Evolutionary conservation across 2,888 invertebrate genomes (phyloP).

Genomic region (Alentia gelatinosa): DNA sequence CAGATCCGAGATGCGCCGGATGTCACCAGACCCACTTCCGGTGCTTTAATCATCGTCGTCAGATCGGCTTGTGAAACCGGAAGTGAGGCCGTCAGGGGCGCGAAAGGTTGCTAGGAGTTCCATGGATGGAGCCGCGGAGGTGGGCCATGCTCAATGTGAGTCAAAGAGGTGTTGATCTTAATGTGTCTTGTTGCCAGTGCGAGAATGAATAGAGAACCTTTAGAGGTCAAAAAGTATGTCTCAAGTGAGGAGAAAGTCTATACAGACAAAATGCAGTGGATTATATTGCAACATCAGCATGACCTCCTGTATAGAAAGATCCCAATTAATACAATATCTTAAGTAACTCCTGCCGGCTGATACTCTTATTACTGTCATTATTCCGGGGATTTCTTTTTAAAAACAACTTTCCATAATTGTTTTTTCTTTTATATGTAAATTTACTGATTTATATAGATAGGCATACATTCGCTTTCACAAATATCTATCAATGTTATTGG

Average conservation of each 20-base stretch:
- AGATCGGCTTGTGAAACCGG: background rate
- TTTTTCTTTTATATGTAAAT: no score
- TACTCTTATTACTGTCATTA: no score
- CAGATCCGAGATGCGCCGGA: constrained; percentile 38
- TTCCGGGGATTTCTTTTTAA: no score
- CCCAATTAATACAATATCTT: no score
- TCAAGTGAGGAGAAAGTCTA: background rate
- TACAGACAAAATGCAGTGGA: no score
- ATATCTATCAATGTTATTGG: no score
- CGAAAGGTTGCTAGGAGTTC: background rate
- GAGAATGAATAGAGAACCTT: background rate
- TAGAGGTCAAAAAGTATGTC: background rate
- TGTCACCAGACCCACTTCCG: constrained; percentile 33
- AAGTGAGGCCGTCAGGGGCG: background rate
- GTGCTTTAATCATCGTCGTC: constrained; percentile 35
- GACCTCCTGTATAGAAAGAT: no score
- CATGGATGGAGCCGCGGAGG: background rate
- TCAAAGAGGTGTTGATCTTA: background rate
- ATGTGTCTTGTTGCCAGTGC: background rate
- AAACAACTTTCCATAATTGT: no score
- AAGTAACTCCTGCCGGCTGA: no score
- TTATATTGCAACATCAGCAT: no score
- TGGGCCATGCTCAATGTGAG: background rate
- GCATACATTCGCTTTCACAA: no score
- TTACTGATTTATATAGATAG: no score